Evolutionary conservation across 2,888 invertebrate species (phyloP).

Genomic region (Tetramorium bicarinatum): DNA sequence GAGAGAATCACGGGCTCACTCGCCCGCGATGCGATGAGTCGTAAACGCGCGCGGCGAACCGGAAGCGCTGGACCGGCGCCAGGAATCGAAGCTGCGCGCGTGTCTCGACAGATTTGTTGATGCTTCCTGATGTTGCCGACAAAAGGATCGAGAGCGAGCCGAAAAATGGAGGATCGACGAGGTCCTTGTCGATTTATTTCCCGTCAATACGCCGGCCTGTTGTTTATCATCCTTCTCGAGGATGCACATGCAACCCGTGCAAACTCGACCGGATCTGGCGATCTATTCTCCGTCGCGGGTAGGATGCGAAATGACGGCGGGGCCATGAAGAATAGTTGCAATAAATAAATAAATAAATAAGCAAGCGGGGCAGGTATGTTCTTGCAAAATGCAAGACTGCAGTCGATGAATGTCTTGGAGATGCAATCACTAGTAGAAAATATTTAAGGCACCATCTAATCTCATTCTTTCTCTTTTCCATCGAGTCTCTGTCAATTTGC

Average conservation of each 20-base stretch:
- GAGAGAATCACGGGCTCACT: constrained; percentile 34
- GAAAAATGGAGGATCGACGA: constrained; percentile 51
- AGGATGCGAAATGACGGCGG: constrained; percentile 23
- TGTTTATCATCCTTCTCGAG: constrained; percentile 44
- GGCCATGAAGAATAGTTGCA: constrained; percentile 40
- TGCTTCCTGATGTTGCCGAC: constrained; percentile 73
- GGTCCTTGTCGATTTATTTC: constrained; percentile 68
- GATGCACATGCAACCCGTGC: constrained; percentile 30
- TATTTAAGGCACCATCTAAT: background rate
- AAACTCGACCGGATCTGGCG: constrained; percentile 31
- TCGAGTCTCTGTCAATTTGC: background rate
- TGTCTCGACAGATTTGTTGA: constrained; percentile 79
- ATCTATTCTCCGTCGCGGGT: constrained; percentile 37
- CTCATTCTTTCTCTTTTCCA: background rate
- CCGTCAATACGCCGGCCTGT: constrained; percentile 36
- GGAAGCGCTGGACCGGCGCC: constrained; percentile 80
- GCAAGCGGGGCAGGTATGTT: background rate
- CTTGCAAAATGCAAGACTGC: constrained; percentile 23
- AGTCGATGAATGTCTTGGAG: constrained; percentile 9
- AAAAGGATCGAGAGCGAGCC: constrained; percentile 68
- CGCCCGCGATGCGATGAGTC: constrained; percentile 76
- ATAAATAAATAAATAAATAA: constrained; percentile 52
- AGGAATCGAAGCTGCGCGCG: constrained; percentile 73
- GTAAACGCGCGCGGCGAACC: constrained; percentile 75
- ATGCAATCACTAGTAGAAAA: background rate